Base-by-base conservation (phyloP, 2,797 vertebrate genomes). In the Propithecus deckenii region DNA sequence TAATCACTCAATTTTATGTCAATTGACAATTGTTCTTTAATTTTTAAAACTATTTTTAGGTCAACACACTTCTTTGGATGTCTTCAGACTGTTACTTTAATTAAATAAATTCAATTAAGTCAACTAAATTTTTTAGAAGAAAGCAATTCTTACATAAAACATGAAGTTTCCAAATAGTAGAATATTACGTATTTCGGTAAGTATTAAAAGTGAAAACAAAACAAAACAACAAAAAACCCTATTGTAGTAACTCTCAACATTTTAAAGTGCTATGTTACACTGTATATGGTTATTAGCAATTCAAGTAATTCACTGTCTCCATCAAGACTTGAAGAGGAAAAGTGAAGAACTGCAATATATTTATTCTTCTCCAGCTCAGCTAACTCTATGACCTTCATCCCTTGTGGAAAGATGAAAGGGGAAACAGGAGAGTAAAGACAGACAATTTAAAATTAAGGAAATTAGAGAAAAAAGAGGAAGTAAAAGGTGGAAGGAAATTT, bases 41-140 rank as follows among this genome's bases (percentile, higher is more conserved):
- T 83, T 94, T 96, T 81, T 89, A 80, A 87, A 61, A 75, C 15
- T 81, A 48, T n/a, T 71, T 91, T 85, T 71, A 93, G 67, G 48
- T 92, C 80, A 81, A 43, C 88, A 32, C 2, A 50, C 52, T 87
- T 81, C 95, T 88, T 89, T 91, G 25, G 41, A 35, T 46, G 23
- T 69, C 59, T 78, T 89, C 30, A 85, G 13, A 75, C 41, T 55
- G 20, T 50, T 89, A 76, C 10, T 91, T 86, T 48, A 93, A 86
- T 86, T 57, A 95, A 96, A 96, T 94, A 74, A 93, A 88, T 71
- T 78, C 25, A 90, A 57, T 75, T 74, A 92, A 92, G n/a, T 79
- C 43, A 84, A 72, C 65, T 89, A 84, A 80, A 67, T 65, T 48
- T 89, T 11, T 59, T 93, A 90, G 38, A 48, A 50, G 18, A 76